Conservation (phyloP, 2,797 vertebrate genomes). For the Trachurus trachurus region DNA sequence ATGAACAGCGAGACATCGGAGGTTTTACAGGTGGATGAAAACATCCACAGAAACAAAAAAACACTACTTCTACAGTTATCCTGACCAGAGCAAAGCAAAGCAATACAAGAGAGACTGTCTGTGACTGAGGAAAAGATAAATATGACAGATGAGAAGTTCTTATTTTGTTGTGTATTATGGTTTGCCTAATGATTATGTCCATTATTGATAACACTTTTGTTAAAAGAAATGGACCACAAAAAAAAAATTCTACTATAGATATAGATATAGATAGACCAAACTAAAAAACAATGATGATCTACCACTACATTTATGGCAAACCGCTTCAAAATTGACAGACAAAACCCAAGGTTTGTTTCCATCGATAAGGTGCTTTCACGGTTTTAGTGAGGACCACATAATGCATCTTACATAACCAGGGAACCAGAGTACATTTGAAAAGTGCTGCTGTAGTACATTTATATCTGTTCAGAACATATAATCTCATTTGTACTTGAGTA, state of each 20-base stretch:
- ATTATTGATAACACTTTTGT: not conserved
- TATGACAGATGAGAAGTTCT: not conserved
- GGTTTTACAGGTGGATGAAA: not conserved
- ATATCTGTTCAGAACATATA: slow-evolving; percentile 9
- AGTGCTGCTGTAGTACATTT: not conserved
- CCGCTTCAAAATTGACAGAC: not conserved
- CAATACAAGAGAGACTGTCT: not conserved
- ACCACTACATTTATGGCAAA: no score
- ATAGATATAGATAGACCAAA: no score
- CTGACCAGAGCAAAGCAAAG: not conserved
- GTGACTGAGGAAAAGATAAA: not conserved
- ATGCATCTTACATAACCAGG: no score
- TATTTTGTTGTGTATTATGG: not conserved
- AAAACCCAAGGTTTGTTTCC: not conserved
- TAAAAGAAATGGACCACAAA: no score
- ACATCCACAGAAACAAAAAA: not conserved
- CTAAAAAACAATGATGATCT: no score
- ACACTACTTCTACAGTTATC: no score
- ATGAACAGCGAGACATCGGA: not conserved
- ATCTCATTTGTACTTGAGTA: slow-evolving; percentile 5
- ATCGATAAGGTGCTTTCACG: not conserved
- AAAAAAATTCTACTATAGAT: no score
- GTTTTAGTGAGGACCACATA: not conserved
- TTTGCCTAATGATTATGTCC: not conserved
- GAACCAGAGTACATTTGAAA: not conserved